Percentiles rank a stretch among this genome's conserved stretches.
Conservation (phyloP, 2,113 vertebrate species). For the Entomyzon cyanotis region DNA sequence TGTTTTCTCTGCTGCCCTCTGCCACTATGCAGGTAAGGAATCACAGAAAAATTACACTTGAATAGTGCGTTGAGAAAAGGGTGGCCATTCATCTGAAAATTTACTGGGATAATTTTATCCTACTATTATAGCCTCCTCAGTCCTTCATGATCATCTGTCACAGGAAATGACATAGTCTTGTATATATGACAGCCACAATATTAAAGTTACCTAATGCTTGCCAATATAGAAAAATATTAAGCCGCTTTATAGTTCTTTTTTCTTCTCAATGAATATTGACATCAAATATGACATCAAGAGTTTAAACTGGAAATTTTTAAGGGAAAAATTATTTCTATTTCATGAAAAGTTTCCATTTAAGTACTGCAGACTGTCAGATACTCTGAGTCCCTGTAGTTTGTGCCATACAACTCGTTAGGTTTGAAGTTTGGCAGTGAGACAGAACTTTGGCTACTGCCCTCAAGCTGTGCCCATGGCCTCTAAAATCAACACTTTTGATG, state of each 20-base stretch:
- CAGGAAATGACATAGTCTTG: neutral
- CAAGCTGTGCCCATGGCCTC: neutral
- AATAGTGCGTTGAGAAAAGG: neutral
- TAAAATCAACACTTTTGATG: neutral
- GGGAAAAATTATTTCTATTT: neutral
- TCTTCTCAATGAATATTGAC: neutral
- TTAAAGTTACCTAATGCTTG: neutral
- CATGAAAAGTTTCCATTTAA: neutral
- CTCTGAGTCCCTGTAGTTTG: neutral
- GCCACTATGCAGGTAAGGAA: rapidly evolving
- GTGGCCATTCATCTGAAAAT: neutral
- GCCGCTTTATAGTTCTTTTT: neutral
- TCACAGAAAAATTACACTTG: neutral
- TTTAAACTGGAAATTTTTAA: neutral
- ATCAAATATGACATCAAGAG: neutral
- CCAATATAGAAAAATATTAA: neutral
- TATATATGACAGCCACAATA: neutral
- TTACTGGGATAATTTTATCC: neutral
- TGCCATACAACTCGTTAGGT: neutral
- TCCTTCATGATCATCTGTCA: neutral
- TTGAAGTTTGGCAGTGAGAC: neutral
- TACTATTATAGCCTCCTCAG: neutral
- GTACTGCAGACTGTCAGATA: neutral
- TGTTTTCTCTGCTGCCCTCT: neutral
- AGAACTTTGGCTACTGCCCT: neutral